Percentiles rank a stretch among this genome's conserved stretches.
Evolutionary conservation across 2,113 vertebrate species (phyloP).

Genomic region (Chroicocephalus ridibundus): DNA sequence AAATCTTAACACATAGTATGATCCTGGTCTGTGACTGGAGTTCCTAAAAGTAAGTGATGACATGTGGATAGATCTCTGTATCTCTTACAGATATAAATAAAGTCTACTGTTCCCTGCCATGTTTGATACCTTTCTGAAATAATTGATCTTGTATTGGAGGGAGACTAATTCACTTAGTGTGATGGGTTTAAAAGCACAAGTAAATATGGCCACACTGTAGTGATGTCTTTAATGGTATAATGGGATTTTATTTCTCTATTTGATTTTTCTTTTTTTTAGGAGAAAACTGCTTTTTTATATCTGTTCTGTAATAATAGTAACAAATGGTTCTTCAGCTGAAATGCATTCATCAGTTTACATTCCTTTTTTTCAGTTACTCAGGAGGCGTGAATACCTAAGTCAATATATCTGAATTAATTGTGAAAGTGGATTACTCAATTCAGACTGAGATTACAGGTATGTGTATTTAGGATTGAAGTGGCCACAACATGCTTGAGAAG

Average conservation of each 20-base stretch:
- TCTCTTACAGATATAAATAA: not conserved
- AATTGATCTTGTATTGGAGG: not conserved
- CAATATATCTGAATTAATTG: not conserved
- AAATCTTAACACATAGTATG: not conserved
- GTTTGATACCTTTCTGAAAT: not conserved
- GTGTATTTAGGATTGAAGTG: not conserved
- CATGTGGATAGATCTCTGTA: not conserved
- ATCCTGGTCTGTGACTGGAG: not conserved
- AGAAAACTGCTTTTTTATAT: not conserved
- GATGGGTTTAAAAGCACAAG: not conserved
- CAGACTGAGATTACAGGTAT: not conserved
- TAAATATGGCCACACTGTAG: not conserved
- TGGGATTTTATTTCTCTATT: not conserved
- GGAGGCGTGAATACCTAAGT: not conserved
- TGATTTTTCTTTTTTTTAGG: not conserved
- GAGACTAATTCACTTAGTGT: not conserved
- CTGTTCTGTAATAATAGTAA: not conserved
- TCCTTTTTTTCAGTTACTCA: not conserved
- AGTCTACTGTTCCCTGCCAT: not conserved
- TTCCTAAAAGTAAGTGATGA: not conserved
- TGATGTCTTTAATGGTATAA: not conserved
- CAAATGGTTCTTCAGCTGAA: not conserved
- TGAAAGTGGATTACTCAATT: not conserved
- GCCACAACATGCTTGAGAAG: not conserved
- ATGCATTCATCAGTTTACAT: not conserved